Conservation (phyloP, 2,113 vertebrate genomes). For the Forbesichthys papilliferus region DNA sequence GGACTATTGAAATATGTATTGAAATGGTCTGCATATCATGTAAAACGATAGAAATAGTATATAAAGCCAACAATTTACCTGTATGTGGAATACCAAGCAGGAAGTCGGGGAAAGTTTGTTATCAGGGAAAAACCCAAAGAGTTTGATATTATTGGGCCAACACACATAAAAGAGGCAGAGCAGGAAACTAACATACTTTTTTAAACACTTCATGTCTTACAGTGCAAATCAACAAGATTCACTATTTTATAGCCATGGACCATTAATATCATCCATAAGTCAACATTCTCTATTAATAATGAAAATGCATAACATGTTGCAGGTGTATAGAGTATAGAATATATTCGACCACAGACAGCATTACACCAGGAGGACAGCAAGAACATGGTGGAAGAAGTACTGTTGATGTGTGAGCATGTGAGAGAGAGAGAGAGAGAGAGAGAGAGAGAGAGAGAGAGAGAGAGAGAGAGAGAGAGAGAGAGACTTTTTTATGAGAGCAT, state of each 20-base stretch:
- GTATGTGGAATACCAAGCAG: conserved; percentile 53
- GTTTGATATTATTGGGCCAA: conserved; percentile 75
- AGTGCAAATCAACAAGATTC: conserved; percentile 16
- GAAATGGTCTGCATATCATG: no score
- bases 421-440: conserved; percentile 21
- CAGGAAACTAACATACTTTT: conserved; percentile 29
- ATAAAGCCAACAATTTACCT: conserved; percentile 16
- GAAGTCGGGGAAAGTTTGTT: conserved; percentile 38
- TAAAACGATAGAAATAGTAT: conserved; percentile 1
- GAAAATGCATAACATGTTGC: conserved; percentile 37
- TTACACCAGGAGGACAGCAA: conserved; percentile 25
- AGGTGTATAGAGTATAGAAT: conserved; percentile 66
- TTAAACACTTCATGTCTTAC: conserved; percentile 51
- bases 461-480: conserved; percentile 24
- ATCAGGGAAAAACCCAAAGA: conserved; percentile 60
- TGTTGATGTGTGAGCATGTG: not conserved
- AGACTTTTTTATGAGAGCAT: conserved; percentile 67
- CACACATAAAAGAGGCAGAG: conserved; percentile 46
- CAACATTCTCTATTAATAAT: conserved; percentile 54
- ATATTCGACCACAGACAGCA: conserved; percentile 21
- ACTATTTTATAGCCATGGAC: conserved; percentile 34
- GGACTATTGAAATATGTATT: no score
- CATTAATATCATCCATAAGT: conserved; percentile 54
- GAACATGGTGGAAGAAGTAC: no score
- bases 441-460: conserved; percentile 7